These are phyloP conservation scores for Entomobrya multifasciata DNA, from an alignment of 2,888 invertebrate genomes.

Conservation along the genomic window DNA sequence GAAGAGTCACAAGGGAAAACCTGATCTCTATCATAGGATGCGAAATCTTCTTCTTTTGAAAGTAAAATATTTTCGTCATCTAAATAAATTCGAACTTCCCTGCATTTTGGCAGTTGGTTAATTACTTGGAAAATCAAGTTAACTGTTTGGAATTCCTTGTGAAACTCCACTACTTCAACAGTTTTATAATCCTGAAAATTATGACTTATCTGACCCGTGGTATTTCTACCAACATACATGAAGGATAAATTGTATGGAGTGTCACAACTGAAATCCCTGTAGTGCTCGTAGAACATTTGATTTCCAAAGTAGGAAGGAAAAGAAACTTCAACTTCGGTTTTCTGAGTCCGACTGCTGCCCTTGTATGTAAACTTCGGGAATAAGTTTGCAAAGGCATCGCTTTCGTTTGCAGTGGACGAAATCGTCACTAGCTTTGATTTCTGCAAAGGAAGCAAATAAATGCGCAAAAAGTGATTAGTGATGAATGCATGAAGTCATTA, in stretches of 20 bases:
- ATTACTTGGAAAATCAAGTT: background rate
- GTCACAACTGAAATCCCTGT: background rate
- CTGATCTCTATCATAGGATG: too few relatives aligned
- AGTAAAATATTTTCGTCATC: background rate
- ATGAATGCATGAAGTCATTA: too few relatives aligned
- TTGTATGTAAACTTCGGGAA: background rate
- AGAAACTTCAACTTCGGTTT: background rate
- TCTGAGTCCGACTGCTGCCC: background rate
- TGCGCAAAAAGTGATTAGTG: too few relatives aligned
- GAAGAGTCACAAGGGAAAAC: too few relatives aligned
- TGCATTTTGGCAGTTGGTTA: constrained; percentile 22
- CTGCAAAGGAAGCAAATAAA: too few relatives aligned
- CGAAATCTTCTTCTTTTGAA: background rate
- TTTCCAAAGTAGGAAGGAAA: constrained; percentile 30
- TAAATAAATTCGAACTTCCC: constrained; percentile 4
- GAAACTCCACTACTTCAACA: background rate
- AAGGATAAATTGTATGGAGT: background rate
- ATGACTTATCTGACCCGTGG: background rate
- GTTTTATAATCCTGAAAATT: constrained; percentile 1
- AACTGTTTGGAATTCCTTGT: background rate
- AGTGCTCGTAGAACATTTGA: constrained; percentile 33
- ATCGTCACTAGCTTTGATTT: constrained; percentile 43
- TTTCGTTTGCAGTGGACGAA: constrained; percentile 4
- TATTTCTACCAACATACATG: constrained; percentile 9
- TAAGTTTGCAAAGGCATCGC: background rate